Evolutionary conservation across 2,888 invertebrate species (phyloP).

Genomic region (Gandaritis pyraliata): DNA sequence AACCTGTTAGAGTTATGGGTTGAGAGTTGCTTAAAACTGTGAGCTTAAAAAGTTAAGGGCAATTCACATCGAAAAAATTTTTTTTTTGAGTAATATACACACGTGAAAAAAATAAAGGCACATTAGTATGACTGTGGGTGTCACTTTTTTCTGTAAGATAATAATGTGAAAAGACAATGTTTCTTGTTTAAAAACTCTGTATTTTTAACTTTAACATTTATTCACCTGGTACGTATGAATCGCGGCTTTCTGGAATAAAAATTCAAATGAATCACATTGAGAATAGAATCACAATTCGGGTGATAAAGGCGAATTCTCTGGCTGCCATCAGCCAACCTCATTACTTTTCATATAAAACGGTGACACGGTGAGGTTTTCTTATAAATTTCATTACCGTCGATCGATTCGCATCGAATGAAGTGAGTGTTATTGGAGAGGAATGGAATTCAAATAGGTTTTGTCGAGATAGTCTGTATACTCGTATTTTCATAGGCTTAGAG

Average conservation of each 20-base stretch:
- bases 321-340: slow-evolving; percentile 62
- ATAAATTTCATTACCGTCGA: slow-evolving; percentile 70
- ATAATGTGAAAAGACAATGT: neutral
- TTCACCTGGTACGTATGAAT: slow-evolving; percentile 20
- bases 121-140: no score
- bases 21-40: no score
- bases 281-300: slow-evolving; percentile 54
- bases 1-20: no score
- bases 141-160: no score
- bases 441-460: slow-evolving; percentile 7
- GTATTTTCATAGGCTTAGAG: no score
- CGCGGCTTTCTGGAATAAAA: slow-evolving; percentile 41
- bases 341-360: slow-evolving; percentile 63
- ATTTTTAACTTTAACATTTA: slow-evolving; percentile 13
- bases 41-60: no score
- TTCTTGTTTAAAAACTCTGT: neutral
- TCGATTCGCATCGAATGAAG: slow-evolving; percentile 55
- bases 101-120: no score
- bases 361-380: slow-evolving; percentile 62
- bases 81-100: no score
- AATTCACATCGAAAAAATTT: no score
- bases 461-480: slow-evolving; percentile 6
- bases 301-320: slow-evolving; percentile 54
- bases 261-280: slow-evolving; percentile 54
- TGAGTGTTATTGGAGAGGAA: slow-evolving; percentile 21